Conservation (phyloP, 2,888 invertebrate genomes). For the Phengaris alcon region DNA sequence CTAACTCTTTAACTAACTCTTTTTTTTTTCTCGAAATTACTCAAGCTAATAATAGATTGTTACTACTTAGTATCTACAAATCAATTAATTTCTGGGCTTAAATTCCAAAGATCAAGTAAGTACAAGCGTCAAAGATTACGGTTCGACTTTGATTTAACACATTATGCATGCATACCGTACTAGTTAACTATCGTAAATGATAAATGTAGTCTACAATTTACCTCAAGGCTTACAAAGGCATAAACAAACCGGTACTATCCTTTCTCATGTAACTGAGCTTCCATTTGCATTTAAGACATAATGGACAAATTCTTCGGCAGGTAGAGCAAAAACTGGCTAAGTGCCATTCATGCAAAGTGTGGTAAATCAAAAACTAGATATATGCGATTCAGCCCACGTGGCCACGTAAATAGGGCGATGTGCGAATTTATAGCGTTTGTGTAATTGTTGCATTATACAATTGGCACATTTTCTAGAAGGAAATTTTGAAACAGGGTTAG, state of each 20-base stretch:
- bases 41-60: too few species aligned
- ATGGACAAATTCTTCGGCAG: constrained; percentile 12
- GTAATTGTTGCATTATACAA: background rate
- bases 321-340: constrained; percentile 1
- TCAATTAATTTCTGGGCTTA: background rate
- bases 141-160: background rate
- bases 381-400: background rate
- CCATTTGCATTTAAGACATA: constrained; percentile 27
- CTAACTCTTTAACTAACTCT: too few species aligned
- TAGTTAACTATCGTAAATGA: background rate
- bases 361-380: background rate
- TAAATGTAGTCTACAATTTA: constrained; percentile 3
- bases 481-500: too few species aligned
- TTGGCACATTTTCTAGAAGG: too few species aligned
- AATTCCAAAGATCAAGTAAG: background rate
- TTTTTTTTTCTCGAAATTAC: too few species aligned
- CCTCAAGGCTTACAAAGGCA: constrained; percentile 24
- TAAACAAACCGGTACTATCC: constrained; percentile 21
- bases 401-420: constrained; percentile 4
- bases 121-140: background rate
- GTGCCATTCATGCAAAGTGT: background rate
- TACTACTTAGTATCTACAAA: too few species aligned
- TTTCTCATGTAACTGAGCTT: constrained; percentile 16
- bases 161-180: background rate
- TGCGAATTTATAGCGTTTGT: background rate